phyloP scores from a whole-genome alignment of 2,888 invertebrate species.

The Tenodera sinensis region DNA sequence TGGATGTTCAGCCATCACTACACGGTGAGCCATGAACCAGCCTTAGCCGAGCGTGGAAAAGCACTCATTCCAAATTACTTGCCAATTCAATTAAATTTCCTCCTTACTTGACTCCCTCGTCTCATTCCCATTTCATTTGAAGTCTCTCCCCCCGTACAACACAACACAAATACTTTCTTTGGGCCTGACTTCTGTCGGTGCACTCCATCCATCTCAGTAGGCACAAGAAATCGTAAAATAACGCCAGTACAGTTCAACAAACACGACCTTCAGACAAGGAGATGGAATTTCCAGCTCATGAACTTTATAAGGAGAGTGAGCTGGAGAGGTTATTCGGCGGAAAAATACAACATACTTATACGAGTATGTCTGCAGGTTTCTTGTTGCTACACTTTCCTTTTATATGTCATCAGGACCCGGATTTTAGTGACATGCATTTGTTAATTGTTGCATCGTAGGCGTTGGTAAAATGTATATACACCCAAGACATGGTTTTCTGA shows the following conservation, averaged over 20 bases:
- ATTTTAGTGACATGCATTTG: too few species aligned
- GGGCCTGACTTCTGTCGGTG: neutral
- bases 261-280: neutral
- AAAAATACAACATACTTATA: too few species aligned
- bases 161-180: neutral
- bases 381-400: too few species aligned
- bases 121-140: neutral
- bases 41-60: neutral
- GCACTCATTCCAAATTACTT: slow-evolving; percentile 15
- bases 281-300: too few species aligned
- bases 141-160: neutral
- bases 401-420: too few species aligned
- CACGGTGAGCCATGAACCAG: neutral
- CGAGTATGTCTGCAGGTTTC: too few species aligned
- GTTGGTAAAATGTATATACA: too few species aligned
- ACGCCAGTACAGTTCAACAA: neutral
- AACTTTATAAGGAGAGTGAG: too few species aligned
- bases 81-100: slow-evolving; percentile 14
- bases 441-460: too few species aligned
- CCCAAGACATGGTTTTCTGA: too few species aligned
- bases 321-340: too few species aligned
- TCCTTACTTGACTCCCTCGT: neutral
- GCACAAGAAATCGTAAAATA: neutral
- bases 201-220: neutral
- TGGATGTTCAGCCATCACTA: neutral